These are phyloP conservation scores for Synanthedon formicaeformis DNA, from an alignment of 2,888 invertebrate genomes.

Conservation along the genomic window DNA sequence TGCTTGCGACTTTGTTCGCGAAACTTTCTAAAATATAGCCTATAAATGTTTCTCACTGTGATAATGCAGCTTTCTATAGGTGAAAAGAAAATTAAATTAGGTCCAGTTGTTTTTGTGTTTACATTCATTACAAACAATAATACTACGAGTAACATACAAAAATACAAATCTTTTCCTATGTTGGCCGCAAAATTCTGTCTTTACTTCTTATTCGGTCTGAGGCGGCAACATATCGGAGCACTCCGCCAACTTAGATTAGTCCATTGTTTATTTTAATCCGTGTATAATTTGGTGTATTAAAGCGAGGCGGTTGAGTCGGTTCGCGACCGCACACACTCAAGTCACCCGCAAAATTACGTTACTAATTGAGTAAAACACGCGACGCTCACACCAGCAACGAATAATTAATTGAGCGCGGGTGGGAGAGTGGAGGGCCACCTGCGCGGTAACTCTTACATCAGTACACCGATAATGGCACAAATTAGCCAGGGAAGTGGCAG, in stretches of 20 bases:
- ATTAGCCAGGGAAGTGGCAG: slow-evolving; percentile 67
- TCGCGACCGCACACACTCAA: slow-evolving; percentile 61
- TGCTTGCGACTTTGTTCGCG: too few relatives aligned
- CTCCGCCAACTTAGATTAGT: background rate
- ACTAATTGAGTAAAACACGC: slow-evolving; percentile 72
- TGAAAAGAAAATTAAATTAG: too few relatives aligned
- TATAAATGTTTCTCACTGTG: too few relatives aligned
- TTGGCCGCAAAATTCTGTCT: too few relatives aligned
- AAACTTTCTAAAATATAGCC: too few relatives aligned
- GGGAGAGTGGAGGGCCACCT: slow-evolving; percentile 50
- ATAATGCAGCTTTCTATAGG: too few relatives aligned
- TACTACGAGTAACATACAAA: too few relatives aligned
- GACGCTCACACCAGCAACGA: slow-evolving; percentile 68
- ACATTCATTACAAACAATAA: too few relatives aligned
- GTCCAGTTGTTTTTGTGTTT: too few relatives aligned
- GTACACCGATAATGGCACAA: slow-evolving; percentile 72
- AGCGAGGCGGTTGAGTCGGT: slow-evolving; percentile 36
- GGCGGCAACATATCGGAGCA: background rate
- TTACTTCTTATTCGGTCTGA: too few relatives aligned
- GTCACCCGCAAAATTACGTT: slow-evolving; percentile 70
- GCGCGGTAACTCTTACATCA: slow-evolving; percentile 71
- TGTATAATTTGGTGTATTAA: slow-evolving; percentile 31
- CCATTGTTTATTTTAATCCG: slow-evolving; percentile 19
- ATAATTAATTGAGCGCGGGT: slow-evolving; percentile 68
- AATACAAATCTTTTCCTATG: too few relatives aligned